Percentiles rank a stretch among this genome's conserved stretches.
Evolutionary conservation across 2,888 invertebrate genomes (phyloP).

Genomic region (Temnothorax rugatulus): DNA sequence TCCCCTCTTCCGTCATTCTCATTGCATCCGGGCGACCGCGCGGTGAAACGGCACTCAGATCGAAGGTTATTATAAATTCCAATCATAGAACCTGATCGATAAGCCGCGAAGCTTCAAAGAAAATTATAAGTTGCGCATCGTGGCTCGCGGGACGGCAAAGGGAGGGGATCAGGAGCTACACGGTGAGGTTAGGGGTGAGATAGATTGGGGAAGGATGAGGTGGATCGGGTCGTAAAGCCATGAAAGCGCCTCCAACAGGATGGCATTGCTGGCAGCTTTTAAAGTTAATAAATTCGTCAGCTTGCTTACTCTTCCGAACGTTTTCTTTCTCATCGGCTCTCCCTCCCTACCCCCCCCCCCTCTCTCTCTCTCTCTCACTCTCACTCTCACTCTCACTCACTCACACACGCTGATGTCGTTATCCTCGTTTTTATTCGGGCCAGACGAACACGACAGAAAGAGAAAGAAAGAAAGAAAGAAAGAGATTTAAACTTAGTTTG

Average conservation of each 20-base stretch:
- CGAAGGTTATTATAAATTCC: slow-evolving; percentile 80
- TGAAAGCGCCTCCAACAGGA: slow-evolving; percentile 78
- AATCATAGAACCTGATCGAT: slow-evolving; percentile 79
- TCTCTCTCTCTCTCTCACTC: slow-evolving; percentile 40
- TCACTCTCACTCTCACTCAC: not conserved
- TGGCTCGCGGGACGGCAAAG: slow-evolving; percentile 49
- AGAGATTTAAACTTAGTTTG: slow-evolving; percentile 81
- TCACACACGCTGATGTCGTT: slow-evolving; percentile 7
- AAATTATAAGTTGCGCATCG: slow-evolving; percentile 82
- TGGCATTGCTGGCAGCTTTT: slow-evolving; percentile 80
- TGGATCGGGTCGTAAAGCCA: slow-evolving; percentile 73
- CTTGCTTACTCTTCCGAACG: slow-evolving; percentile 69
- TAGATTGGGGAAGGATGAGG: slow-evolving; percentile 25
- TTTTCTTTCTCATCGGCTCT: slow-evolving; percentile 55
- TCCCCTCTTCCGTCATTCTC: slow-evolving; percentile 5
- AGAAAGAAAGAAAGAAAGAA: slow-evolving; percentile 24
- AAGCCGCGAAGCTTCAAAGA: slow-evolving; percentile 81
- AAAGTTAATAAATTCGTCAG: slow-evolving; percentile 84
- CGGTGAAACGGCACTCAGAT: slow-evolving; percentile 74
- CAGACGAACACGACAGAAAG: slow-evolving; percentile 21
- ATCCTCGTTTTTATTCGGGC: slow-evolving; percentile 57
- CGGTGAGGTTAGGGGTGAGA: slow-evolving; percentile 24
- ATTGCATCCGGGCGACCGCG: slow-evolving; percentile 60
- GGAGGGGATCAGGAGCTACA: slow-evolving; percentile 41
- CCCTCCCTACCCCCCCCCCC: slow-evolving; percentile 39